Conservation (phyloP, 2,113 vertebrate species). For the Periophthalmus modestus region DNA sequence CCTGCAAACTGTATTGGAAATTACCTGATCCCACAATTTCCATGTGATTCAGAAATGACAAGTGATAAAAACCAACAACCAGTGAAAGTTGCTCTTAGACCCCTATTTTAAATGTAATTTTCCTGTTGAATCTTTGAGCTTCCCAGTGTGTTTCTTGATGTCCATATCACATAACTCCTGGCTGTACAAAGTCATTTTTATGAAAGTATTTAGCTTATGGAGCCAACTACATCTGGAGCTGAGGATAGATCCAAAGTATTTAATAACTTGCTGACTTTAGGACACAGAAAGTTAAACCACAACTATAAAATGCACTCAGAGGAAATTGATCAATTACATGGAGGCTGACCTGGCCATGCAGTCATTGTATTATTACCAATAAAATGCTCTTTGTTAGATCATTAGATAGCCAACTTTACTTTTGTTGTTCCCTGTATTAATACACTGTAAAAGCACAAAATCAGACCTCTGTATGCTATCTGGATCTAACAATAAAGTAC, state of each 20-base stretch:
- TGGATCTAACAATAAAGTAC: too few species aligned
- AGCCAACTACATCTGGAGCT: neutral
- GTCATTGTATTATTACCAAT: neutral
- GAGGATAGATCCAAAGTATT: neutral
- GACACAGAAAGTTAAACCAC: neutral
- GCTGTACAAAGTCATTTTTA: neutral
- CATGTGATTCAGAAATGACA: neutral
- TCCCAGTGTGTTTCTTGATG: neutral
- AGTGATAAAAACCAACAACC: neutral
- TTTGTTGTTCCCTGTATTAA: too few species aligned
- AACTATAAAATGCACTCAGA: neutral
- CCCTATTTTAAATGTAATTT: neutral
- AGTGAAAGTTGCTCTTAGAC: neutral
- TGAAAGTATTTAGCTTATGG: neutral
- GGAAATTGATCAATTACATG: neutral
- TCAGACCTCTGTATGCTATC: too few species aligned
- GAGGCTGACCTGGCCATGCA: neutral
- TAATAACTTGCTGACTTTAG: neutral
- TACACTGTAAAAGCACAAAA: too few species aligned
- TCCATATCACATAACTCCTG: neutral
- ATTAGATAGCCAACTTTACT: too few species aligned
- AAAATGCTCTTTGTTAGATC: neutral
- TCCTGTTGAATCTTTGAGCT: neutral
- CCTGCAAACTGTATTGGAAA: neutral
- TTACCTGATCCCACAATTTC: neutral